Evolutionary conservation across 2,888 invertebrate species (phyloP), one percentile per base, ranked within the genome.

Genomic region (Coelinius sp.): DNA sequence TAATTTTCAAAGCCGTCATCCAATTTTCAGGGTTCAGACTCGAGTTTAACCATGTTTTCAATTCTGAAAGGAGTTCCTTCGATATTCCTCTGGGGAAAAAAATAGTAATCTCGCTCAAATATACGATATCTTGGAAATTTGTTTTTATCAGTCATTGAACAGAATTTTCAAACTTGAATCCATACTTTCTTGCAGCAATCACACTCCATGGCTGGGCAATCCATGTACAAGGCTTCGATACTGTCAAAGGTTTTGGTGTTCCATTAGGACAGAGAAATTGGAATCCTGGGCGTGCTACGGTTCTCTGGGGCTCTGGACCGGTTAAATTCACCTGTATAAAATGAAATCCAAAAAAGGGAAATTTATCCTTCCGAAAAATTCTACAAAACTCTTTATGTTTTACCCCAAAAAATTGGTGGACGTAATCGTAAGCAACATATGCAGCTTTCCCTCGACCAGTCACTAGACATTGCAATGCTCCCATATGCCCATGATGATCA

Each of bases 401-500:
- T 76, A 91, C 91, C 68, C 76, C 85, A 69, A 91, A 91, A 83
- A 84, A 91, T 49, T 90, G 88, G 8, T 85, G 80, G 3, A 89
- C 90, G 49, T 90, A 89, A 20, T 88, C 86, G 87, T 91, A 89
- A 0, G 91, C 91, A 0, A 89, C 91, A 72, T 91, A 92, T 0
- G 93, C 92, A 0, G 93, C 91, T 75, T 91, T 90, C 31, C 91
- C 92, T 59, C 88, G 85, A 69, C 86, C 80, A 72, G 89, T 81
- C 41, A 85, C 85, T 70, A 94, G 79, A 80, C 94, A 94, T 75
- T 91, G 89, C 73, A 93, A 85, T 0, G 93, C 92, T 6, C 92
- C 93, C 46, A 90, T 88, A 80, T 93, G 92, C 0, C 91, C 90
- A 81, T 92, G 89, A 76, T 88, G 87, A 0, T 82, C 83, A 46